Evolutionary conservation across 2,797 vertebrate genomes (phyloP).

Genomic region (Carapus acus): DNA sequence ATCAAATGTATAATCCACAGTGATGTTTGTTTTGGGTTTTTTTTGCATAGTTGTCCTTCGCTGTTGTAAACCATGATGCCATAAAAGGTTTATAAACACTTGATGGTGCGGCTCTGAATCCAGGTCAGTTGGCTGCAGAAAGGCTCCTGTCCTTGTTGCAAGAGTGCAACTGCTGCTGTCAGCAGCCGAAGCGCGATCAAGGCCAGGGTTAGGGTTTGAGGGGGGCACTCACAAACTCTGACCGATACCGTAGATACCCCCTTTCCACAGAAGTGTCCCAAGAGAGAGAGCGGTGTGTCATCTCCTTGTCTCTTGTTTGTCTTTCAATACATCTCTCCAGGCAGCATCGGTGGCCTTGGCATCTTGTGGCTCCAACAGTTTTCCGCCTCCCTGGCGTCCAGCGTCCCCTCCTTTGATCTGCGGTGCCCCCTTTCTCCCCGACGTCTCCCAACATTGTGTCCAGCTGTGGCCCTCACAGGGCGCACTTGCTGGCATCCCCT

Average conservation of each 20-base stretch:
- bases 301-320: background rate
- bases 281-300: conserved; percentile 49
- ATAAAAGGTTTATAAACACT: no score
- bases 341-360: conserved; percentile 47
- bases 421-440: conserved; percentile 64
- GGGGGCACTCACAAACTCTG: no score
- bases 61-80: no score
- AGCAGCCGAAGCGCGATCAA: conserved; percentile 62
- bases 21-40: no score
- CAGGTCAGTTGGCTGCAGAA: conserved; percentile 46
- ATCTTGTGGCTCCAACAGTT: conserved; percentile 31
- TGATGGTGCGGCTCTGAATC: conserved; percentile 18
- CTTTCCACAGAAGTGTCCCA: no score
- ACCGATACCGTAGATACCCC: no score
- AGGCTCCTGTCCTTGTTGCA: conserved; percentile 21
- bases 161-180: conserved; percentile 25
- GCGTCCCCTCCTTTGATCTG: conserved; percentile 64
- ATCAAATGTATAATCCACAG: no score
- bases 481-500: conserved; percentile 83
- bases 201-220: conserved; percentile 21
- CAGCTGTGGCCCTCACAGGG: conserved; percentile 86
- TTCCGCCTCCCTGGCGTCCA: conserved; percentile 30
- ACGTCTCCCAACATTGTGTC: conserved; percentile 69
- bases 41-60: no score
- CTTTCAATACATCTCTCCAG: conserved; percentile 38